Conservation (phyloP, 2,888 invertebrate genomes). For the Sabellastarte sp. region DNA sequence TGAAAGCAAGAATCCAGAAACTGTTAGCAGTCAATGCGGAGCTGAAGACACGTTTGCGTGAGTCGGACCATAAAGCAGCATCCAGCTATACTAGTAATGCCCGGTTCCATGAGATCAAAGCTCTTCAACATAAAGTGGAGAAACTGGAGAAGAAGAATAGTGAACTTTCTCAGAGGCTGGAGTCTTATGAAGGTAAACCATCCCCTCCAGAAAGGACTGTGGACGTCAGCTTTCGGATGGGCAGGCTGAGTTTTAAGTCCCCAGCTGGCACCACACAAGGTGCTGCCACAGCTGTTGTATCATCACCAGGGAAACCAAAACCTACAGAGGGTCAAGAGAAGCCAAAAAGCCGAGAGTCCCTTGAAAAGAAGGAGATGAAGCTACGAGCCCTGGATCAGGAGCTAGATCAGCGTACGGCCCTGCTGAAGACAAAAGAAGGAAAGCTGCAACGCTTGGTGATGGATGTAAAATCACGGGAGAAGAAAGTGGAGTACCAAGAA, state of each 20-base stretch:
- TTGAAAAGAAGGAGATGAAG: slow-evolving; percentile 9
- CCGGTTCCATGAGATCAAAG: neutral
- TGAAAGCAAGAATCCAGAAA: neutral
- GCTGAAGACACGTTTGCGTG: neutral
- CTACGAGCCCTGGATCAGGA: slow-evolving; percentile 13
- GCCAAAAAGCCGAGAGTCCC: neutral
- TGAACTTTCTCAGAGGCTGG: neutral
- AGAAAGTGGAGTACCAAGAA: slow-evolving; percentile 13
- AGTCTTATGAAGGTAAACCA: neutral
- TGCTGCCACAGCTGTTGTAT: too few species aligned
- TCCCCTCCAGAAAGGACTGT: neutral
- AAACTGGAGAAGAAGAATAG: neutral
- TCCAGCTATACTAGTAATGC: neutral
- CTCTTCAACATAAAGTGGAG: neutral
- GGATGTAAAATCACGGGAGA: slow-evolving; percentile 10
- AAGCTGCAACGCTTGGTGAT: slow-evolving; percentile 8
- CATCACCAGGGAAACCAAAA: too few species aligned
- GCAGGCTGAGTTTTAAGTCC: too few species aligned
- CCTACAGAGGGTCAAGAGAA: slow-evolving; percentile 6
- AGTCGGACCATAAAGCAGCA: neutral
- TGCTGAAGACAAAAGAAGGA: slow-evolving; percentile 12
- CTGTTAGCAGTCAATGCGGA: neutral
- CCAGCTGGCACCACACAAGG: too few species aligned
- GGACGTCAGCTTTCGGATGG: neutral
- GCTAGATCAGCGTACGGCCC: slow-evolving; percentile 11